Evolutionary conservation across 1,140 invertebrate species (phyloP).

Genomic region (Bathynomus jamesi): DNA sequence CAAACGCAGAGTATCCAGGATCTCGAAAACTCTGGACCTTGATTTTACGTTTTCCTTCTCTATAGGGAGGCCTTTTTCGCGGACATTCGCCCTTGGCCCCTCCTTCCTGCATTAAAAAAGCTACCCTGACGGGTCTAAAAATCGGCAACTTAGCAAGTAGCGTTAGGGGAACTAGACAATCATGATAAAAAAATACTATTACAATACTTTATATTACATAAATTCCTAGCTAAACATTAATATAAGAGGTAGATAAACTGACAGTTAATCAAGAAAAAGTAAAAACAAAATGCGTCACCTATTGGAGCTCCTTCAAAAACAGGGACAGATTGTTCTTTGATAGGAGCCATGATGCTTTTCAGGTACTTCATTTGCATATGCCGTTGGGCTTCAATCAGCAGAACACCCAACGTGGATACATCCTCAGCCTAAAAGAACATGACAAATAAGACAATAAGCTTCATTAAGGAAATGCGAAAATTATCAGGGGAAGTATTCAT

Average conservation of each 20-base stretch:
- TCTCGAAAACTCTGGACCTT: no score
- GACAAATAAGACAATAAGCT: constrained; percentile 42
- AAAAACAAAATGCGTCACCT: background rate
- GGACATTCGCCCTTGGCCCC: no score
- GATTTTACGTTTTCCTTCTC: no score
- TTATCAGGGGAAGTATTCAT: background rate
- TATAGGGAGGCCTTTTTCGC: no score
- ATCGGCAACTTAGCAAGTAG: background rate
- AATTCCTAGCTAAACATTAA: no score
- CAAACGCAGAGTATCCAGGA: no score
- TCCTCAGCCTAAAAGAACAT: constrained; percentile 39
- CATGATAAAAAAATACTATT: background rate
- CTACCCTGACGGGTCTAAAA: no score
- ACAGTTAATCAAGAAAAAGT: no score
- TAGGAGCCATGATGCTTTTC: constrained; percentile 29
- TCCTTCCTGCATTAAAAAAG: no score
- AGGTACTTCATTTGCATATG: constrained; percentile 38
- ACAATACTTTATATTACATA: no score
- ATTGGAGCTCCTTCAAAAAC: background rate
- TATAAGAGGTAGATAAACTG: no score
- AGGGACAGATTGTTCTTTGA: constrained; percentile 20
- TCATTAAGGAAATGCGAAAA: constrained; percentile 29
- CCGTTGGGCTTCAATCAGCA: constrained; percentile 25
- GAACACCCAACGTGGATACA: constrained; percentile 18
- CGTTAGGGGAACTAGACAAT: background rate